Conservation (phyloP, 2,888 invertebrate genomes). For the Sclerodermus sp. region DNA sequence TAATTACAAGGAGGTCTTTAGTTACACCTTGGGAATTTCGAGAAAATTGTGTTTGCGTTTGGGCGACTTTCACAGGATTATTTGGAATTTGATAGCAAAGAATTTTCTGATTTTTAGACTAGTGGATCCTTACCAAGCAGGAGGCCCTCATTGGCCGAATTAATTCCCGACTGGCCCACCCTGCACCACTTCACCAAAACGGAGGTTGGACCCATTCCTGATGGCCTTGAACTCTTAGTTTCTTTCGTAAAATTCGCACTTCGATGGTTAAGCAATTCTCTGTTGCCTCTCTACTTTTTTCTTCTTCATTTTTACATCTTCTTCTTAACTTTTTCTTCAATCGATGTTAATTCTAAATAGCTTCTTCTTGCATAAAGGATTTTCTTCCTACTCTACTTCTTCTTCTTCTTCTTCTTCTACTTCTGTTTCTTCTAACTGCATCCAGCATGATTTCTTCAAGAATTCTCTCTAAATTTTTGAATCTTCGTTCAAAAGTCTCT, state of each 20-base stretch:
- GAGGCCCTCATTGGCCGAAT: slow-evolving; percentile 88
- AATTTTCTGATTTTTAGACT: slow-evolving; percentile 50
- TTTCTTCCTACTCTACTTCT: too few relatives aligned
- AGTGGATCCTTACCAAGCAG: slow-evolving; percentile 59
- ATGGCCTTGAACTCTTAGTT: slow-evolving; percentile 13
- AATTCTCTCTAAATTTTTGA: too few relatives aligned
- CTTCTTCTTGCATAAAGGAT: not conserved
- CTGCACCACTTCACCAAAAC: slow-evolving; percentile 80
- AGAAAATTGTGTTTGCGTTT: too few relatives aligned
- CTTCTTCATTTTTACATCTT: slow-evolving; percentile 2
- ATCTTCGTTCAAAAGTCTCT: too few relatives aligned
- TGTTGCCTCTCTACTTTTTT: slow-evolving; percentile 1
- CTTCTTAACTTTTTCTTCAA: not conserved
- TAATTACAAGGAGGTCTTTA: too few relatives aligned
- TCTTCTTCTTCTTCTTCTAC: slow-evolving; percentile 8
- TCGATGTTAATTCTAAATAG: slow-evolving; percentile 1
- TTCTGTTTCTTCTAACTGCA: slow-evolving; percentile 6
- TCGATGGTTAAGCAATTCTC: too few relatives aligned
- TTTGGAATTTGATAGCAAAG: slow-evolving; percentile 5
- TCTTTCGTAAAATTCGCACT: too few relatives aligned
- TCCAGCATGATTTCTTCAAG: too few relatives aligned
- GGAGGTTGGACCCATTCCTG: slow-evolving; percentile 72
- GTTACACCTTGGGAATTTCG: too few relatives aligned
- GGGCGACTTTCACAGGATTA: too few relatives aligned
- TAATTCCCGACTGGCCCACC: slow-evolving; percentile 96